Evolutionary conservation across 2,888 invertebrate genomes (phyloP), one percentile per base, ranked within the genome.

Genomic region (Thereva unica): DNA sequence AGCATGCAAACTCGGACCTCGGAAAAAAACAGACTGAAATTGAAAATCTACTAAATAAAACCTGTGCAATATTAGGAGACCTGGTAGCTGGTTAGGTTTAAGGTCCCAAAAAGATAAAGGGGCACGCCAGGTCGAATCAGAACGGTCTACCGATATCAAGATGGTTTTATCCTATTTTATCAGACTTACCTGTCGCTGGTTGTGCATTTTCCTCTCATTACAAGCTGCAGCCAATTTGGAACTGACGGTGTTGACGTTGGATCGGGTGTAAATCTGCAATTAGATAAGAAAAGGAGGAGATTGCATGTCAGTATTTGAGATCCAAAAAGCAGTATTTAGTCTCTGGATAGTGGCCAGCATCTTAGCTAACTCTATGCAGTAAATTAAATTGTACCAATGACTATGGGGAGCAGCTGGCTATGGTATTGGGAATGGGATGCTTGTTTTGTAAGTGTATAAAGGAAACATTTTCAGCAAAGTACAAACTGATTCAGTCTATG

Each of bases 181-280:
- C 64, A 10, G 34, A 68, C 67, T 67, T 67, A 70, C 71, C 70
- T 71, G 47, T 69, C 69, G 50, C 23, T 35, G 42, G 69, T 52
- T 12, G 73, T 74, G 71, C 77, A 76, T 76, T 80, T 81, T 72
- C 76, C 80, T 66, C 76, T 77, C 78, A 81, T 79, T 55, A 81
- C 80, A 73, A 80, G 72, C 71, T 80, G 79, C 73, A 81, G 69
- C 81, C 81, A 81, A 72, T 80, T 81, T 67, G 80, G 80, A 23
- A 79, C 73, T 35, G 78, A 75, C 41, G 74, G 73, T 56, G 73
- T 71, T 49, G 78, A 74, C 52, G 74, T 71, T 54, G 76, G 76
- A 72, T 79, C 78, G 52, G 81, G 79, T 52, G 80, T 80, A 69
- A 73, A 80, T 74, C 80, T 81, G 64, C 23, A 49, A 57, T 64